Conservation (phyloP, 2,888 invertebrate species). For the Phaonia tiefii region DNA sequence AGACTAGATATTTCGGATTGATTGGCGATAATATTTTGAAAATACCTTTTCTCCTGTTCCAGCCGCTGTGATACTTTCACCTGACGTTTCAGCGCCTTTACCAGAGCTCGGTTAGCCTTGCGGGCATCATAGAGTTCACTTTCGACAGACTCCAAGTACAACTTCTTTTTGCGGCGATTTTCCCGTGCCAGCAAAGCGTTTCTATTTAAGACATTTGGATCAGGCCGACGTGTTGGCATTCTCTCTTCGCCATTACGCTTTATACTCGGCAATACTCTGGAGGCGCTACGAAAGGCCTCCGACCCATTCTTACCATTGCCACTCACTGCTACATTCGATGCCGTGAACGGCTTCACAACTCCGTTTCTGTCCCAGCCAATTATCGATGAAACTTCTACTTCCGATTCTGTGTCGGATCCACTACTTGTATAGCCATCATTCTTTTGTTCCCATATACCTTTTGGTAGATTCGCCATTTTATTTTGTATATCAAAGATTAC, state of each 20-base stretch:
- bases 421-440: conserved; percentile 67
- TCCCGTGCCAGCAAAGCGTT: conserved; percentile 85
- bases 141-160: conserved; percentile 83
- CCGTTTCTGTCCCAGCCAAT: conserved; percentile 2
- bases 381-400: conserved; percentile 3
- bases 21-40: conserved; percentile 82
- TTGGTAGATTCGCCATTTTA: conserved; percentile 68
- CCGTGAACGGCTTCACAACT: neutral
- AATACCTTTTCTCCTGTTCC: conserved; percentile 82
- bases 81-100: conserved; percentile 81
- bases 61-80: conserved; percentile 81
- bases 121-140: conserved; percentile 80
- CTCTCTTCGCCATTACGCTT: conserved; percentile 67
- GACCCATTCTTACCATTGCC: conserved; percentile 37
- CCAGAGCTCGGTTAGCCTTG: conserved; percentile 81
- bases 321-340: neutral
- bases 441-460: conserved; percentile 68
- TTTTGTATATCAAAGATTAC: conserved; percentile 58
- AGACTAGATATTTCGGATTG: conserved; percentile 81
- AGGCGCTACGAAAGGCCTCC: conserved; percentile 7
- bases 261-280: too few species aligned
- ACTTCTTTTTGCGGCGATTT: conserved; percentile 84
- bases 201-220: conserved; percentile 79
- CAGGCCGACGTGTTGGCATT: conserved; percentile 77
- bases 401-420: conserved; percentile 59